Conservation (phyloP, 2,797 vertebrate genomes). For the Sarcoramphus papa region DNA sequence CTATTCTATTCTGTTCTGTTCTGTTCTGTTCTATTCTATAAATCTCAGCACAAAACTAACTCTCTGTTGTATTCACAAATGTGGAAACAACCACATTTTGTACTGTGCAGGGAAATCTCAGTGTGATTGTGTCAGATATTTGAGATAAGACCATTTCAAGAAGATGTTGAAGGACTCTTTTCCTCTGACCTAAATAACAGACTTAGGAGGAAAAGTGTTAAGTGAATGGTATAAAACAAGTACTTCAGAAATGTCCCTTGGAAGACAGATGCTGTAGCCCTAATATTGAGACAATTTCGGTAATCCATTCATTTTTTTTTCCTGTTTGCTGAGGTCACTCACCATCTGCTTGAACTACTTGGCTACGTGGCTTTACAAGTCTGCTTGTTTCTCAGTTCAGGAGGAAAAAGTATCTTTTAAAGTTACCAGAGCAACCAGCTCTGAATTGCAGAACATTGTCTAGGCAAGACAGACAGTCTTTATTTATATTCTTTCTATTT, state of each 20-base stretch:
- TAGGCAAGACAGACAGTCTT: background rate
- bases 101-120: background rate
- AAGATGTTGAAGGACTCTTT: background rate
- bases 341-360: background rate
- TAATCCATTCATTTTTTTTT: background rate
- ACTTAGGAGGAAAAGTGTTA: background rate
- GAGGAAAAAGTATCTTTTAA: background rate
- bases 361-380: background rate
- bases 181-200: background rate
- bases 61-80: background rate
- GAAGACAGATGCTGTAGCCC: background rate
- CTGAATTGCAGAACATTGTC: background rate
- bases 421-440: conserved; percentile 12
- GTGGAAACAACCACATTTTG: background rate
- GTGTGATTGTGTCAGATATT: background rate
- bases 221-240: background rate
- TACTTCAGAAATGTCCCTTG: background rate
- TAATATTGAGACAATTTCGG: background rate
- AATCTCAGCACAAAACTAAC: background rate
- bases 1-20: background rate
- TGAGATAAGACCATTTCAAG: background rate
- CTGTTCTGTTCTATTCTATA: background rate
- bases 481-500: conserved; percentile 12
- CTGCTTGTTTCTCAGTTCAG: background rate
- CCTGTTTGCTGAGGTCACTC: background rate